Base-by-base conservation (phyloP, 2,797 vertebrate genomes). In the Trematomus bernacchii region DNA sequence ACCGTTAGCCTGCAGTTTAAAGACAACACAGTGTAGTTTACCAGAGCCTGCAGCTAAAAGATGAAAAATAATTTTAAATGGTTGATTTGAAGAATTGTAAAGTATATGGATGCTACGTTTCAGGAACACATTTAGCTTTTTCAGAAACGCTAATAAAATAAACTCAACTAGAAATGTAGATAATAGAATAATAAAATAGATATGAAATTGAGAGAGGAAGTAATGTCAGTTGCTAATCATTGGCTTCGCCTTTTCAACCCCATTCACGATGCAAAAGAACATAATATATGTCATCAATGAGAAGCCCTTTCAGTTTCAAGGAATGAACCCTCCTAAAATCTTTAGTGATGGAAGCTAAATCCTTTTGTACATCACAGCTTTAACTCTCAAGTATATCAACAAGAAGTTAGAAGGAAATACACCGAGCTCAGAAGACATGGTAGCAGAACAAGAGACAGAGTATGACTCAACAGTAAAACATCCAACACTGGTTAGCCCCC, bases 401-500 rank as follows among this genome's bases (percentile, higher is more conserved):
- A 50, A 42, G 27, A 43, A 19, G 64, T n/a, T 46, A 47, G 13
- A 76, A 67, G 21, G 30, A 59, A 58, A 61, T 13, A 30, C n/a
- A 33, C 7, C 37, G 19, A 42, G 71, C 42, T 42, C 60, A 73
- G 64, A 76, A 59, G 67, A 79, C 63, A 66, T 57, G 65, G 70
- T 23, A 51, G 77, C 58, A 58, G 66, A 71, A 46, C 21, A 66
- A 72, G 66, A 51, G 52, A 54, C 19, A 51, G 68, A 78, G 76
- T 23, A 58, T 88, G 86, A 90, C 71, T 90, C 86, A 90, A 84
- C 84, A 68, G 68, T 68, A 30, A 88, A 82, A 75, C 74, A 90
- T 84, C 59, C 80, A 77, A 61, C 80, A 55, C 59, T 83, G 82
- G 84, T 83, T 85, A 83, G 82, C 83, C 80, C 58, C 72, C 58